A percentile compares a stretch with the other conserved stretches of the same genome.
These are phyloP conservation scores for Euzophera pinguis DNA, from an alignment of 2,888 invertebrate species.

Conservation along the genomic window DNA sequence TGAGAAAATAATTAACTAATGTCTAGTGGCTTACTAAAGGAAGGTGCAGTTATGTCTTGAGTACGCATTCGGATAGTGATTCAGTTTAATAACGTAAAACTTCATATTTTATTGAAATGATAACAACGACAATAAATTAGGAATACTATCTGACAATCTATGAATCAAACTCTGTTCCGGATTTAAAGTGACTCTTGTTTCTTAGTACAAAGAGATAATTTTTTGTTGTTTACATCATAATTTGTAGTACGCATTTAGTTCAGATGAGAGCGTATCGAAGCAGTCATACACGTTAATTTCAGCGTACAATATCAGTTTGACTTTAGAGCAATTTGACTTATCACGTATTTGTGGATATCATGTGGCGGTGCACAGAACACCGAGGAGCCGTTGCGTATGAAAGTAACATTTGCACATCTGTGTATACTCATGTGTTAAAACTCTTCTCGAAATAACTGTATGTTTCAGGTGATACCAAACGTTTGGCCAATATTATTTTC, in stretches of 20 bases:
- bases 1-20: conserved; percentile 28
- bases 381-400: conserved; percentile 23
- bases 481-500: conserved; percentile 48
- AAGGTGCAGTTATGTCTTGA: conserved; percentile 27
- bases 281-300: not conserved
- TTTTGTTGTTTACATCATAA: not conserved
- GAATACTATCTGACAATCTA: not conserved
- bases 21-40: conserved; percentile 25
- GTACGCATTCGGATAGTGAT: conserved; percentile 14
- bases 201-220: not conserved
- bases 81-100: not conserved
- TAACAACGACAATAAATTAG: conserved; percentile 6
- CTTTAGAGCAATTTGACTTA: conserved; percentile 26
- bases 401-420: conserved; percentile 26
- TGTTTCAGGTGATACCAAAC: conserved; percentile 42
- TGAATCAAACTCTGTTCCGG: not conserved
- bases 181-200: not conserved
- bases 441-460: conserved; percentile 15
- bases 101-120: conserved; percentile 1
- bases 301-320: conserved; percentile 2
- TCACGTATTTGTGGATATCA: conserved; percentile 30
- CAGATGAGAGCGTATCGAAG: not conserved
- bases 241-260: not conserved
- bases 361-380: conserved; percentile 29
- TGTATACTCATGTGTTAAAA: conserved; percentile 21